phyloP scores from a whole-genome alignment of 1,140 invertebrate genomes.

The Pemphigus obesinymphae region DNA sequence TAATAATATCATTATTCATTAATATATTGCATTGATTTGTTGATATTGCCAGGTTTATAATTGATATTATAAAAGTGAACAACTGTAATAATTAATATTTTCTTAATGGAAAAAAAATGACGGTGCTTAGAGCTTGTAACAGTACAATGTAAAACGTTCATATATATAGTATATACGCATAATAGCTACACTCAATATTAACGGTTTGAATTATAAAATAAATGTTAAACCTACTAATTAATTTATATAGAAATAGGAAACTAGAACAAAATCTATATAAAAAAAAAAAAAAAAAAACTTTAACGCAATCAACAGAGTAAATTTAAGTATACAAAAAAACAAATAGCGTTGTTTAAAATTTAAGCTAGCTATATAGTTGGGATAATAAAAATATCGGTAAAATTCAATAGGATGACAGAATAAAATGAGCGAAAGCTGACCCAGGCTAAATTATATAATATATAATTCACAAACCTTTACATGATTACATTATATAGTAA shows the following conservation, averaged over 20 bases:
- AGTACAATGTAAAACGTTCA: background rate
- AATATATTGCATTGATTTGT: background rate
- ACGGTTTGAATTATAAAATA: conserved; percentile 21
- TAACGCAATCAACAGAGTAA: conserved; percentile 34
- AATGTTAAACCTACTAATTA: conserved; percentile 19
- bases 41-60: conserved; percentile 4
- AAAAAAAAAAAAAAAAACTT: background rate
- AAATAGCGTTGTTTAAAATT: conserved; percentile 27
- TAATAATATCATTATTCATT: conserved; percentile 6
- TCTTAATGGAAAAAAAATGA: conserved; percentile 4
- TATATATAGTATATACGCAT: background rate
- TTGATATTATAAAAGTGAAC: conserved; percentile 18
- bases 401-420: conserved; percentile 2
- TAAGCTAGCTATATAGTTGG: conserved; percentile 11
- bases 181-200: conserved; percentile 33
- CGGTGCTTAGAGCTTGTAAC: background rate
- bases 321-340: conserved; percentile 31
- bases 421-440: conserved; percentile 19
- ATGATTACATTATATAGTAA: conserved; percentile 13
- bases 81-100: conserved; percentile 1
- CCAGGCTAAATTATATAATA: background rate
- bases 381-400: conserved; percentile 8
- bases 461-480: conserved; percentile 35
- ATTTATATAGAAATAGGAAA: conserved; percentile 24
- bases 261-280: conserved; percentile 36